These are phyloP conservation scores for Berghia stephanieae DNA, from an alignment of 1,140 invertebrate species.

Conservation along the genomic window DNA sequence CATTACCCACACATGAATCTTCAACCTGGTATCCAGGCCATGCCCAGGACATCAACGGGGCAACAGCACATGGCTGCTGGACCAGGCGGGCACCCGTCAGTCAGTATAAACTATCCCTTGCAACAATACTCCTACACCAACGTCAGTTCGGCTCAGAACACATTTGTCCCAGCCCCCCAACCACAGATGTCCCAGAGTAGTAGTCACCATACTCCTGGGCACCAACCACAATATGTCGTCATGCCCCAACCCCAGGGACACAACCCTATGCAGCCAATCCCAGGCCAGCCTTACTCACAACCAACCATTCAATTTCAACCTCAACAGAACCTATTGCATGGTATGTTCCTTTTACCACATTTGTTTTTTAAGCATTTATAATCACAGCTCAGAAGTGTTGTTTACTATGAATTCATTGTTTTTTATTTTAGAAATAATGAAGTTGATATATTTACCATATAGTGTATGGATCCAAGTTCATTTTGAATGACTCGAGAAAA, in stretches of 20 bases:
- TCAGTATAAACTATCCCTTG: neutral
- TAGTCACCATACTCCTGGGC: slow-evolving; percentile 15
- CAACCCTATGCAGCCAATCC: slow-evolving; percentile 19
- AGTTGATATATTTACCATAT: too few relatives aligned
- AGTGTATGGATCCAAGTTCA: too few relatives aligned
- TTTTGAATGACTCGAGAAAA: too few relatives aligned
- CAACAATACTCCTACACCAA: slow-evolving; percentile 12
- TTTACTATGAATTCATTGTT: too few relatives aligned
- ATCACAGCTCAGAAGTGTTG: too few relatives aligned
- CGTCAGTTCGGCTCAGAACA: slow-evolving; percentile 8
- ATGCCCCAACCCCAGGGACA: slow-evolving; percentile 29
- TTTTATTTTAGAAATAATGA: too few relatives aligned
- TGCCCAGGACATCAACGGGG: slow-evolving; percentile 15
- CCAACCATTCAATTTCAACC: slow-evolving; percentile 14
- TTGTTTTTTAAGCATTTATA: too few relatives aligned
- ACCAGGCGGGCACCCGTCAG: neutral
- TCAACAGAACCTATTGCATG: slow-evolving; percentile 28
- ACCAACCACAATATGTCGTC: slow-evolving; percentile 26
- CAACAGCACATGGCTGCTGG: slow-evolving; percentile 27
- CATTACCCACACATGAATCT: slow-evolving; percentile 25
- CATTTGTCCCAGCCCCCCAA: slow-evolving; percentile 15
- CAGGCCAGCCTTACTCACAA: neutral
- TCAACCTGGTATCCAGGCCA: neutral
- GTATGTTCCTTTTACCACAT: too few relatives aligned
- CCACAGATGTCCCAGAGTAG: slow-evolving; percentile 23